These are phyloP conservation scores for Leucopsar rothschildi DNA, from an alignment of 2,113 vertebrate species.

Conservation along the genomic window DNA sequence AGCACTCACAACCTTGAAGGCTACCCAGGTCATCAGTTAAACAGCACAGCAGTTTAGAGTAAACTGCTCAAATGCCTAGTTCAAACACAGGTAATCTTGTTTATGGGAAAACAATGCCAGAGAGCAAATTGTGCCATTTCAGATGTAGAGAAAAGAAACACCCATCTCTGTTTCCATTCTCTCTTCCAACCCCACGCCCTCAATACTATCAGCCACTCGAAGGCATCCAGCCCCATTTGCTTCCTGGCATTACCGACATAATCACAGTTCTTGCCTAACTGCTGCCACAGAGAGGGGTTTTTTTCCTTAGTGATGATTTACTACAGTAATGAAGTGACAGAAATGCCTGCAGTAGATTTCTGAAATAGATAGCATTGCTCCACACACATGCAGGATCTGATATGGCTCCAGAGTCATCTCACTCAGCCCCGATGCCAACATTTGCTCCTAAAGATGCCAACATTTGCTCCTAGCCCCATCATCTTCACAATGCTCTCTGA, in stretches of 20 bases:
- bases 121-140: background rate
- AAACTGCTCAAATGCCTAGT: background rate
- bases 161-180: background rate
- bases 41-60: background rate
- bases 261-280: conserved; percentile 37
- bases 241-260: conserved; percentile 1
- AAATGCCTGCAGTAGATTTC: conserved; percentile 35
- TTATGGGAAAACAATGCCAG: conserved; percentile 47
- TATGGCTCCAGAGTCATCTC: background rate
- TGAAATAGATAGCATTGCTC: conserved; percentile 31
- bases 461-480: background rate
- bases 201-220: background rate
- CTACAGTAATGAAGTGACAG: conserved; percentile 22
- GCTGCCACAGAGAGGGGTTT: background rate
- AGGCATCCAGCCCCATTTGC: conserved; percentile 4
- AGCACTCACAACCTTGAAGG: conserved; percentile 6
- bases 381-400: background rate
- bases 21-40: background rate
- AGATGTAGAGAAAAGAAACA: background rate
- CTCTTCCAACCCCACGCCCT: background rate
- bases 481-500: background rate
- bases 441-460: background rate
- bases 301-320: background rate
- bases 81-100: conserved; percentile 23
- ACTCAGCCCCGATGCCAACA: background rate